Conservation (phyloP, 2,888 invertebrate genomes). For the Galeopsomyia nigrocyanea region DNA sequence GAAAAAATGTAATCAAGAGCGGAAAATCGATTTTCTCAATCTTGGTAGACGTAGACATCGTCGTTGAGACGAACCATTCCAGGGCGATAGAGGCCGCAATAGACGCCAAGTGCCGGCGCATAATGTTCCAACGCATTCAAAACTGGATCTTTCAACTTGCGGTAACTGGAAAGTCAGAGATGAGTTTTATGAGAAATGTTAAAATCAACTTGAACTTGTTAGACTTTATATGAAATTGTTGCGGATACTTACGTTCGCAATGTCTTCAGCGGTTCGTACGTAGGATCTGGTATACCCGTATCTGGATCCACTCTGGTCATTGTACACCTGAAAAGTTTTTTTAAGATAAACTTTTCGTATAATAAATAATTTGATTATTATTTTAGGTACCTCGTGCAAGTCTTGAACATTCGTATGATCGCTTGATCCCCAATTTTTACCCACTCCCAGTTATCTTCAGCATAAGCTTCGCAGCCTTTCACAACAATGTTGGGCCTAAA, state of each 20-base stretch:
- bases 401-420: slow-evolving; percentile 71
- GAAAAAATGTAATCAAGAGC: too few species aligned
- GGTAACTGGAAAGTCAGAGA: slow-evolving; percentile 50
- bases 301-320: slow-evolving; percentile 70
- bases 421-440: slow-evolving; percentile 71
- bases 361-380: too few species aligned
- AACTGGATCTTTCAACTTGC: slow-evolving; percentile 53
- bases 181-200: neutral
- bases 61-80: slow-evolving; percentile 71
- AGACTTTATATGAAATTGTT: slow-evolving; percentile 12
- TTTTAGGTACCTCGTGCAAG: slow-evolving; percentile 70
- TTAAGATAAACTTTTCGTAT: too few species aligned
- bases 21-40: too few species aligned
- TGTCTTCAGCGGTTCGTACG: slow-evolving; percentile 71
- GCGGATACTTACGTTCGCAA: slow-evolving; percentile 68
- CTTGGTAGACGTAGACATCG: slow-evolving; percentile 67
- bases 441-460: slow-evolving; percentile 74
- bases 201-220: neutral
- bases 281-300: slow-evolving; percentile 66
- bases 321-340: slow-evolving; percentile 63
- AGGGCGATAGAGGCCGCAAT: slow-evolving; percentile 68
- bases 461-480: slow-evolving; percentile 68
- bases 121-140: slow-evolving; percentile 59
- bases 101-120: slow-evolving; percentile 70
- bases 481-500: slow-evolving; percentile 74